Conservation (phyloP, 92 coral and sea anemone genomes). For the Blastomussa wellsi region DNA sequence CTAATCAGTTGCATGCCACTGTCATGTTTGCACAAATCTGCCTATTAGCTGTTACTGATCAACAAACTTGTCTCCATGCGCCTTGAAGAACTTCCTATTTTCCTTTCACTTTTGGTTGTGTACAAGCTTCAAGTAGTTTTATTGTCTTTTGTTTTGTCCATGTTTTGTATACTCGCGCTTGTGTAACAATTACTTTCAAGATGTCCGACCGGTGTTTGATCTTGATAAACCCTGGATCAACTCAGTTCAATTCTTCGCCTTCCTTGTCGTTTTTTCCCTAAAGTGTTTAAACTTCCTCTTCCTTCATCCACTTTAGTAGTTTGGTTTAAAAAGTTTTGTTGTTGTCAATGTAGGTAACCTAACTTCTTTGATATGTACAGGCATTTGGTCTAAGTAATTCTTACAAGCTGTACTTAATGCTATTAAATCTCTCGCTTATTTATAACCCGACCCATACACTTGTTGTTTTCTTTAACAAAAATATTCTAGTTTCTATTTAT, state of each 20-base stretch:
- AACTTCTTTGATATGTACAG: background rate
- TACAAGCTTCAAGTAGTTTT: background rate
- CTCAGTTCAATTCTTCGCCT: background rate
- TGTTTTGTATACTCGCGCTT: background rate
- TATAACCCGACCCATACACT: background rate
- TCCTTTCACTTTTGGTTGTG: conserved; percentile 20
- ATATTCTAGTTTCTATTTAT: background rate
- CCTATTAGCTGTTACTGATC: conserved; percentile 4
- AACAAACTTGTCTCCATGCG: background rate
- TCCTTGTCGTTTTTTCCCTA: background rate
- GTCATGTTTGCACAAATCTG: background rate
- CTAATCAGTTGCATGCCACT: conserved; percentile 11
- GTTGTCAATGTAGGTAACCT: background rate
- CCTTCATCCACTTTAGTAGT: background rate
- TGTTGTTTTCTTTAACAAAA: background rate
- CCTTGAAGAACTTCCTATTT: conserved; percentile 2
- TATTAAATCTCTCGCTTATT: too few relatives aligned
- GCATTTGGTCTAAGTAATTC: background rate
- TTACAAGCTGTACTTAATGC: too few relatives aligned
- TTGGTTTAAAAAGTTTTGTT: background rate
- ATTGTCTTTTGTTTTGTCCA: background rate
- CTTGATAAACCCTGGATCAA: too few relatives aligned
- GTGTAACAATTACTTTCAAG: conserved; percentile 3
- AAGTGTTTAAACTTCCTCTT: background rate
- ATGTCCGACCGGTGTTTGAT: conserved; percentile 12